Conservation (phyloP, 35 echinoderm and acorn worm species). For the Holothuria glaberrima region DNA sequence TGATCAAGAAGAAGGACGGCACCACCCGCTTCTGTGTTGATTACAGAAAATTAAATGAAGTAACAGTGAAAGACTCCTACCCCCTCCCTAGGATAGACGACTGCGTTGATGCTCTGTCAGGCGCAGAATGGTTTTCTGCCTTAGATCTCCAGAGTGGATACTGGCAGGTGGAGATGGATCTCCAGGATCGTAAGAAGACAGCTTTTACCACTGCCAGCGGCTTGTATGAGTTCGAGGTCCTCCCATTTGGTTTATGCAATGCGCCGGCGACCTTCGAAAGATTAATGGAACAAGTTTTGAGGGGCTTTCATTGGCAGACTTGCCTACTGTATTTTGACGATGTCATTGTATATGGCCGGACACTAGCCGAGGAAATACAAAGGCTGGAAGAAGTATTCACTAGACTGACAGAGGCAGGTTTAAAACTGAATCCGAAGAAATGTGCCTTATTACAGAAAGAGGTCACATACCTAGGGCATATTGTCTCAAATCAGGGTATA, state of each 20-base stretch:
- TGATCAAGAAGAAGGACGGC: conserved; percentile 18
- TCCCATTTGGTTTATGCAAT: conserved; percentile 66
- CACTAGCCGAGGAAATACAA: too few relatives aligned
- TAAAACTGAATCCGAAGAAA: not conserved
- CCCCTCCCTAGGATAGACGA: too few relatives aligned
- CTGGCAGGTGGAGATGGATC: not conserved
- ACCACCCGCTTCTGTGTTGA: too few relatives aligned
- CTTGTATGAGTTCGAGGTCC: conserved; percentile 51
- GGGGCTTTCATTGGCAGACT: too few relatives aligned
- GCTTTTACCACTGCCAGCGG: conserved; percentile 43
- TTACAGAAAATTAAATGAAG: too few relatives aligned
- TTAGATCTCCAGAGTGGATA: too few relatives aligned
- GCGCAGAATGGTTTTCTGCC: too few relatives aligned
- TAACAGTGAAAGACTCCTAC: too few relatives aligned
- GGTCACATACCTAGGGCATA: not conserved
- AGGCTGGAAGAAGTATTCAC: not conserved
- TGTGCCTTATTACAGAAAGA: not conserved
- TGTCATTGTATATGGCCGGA: too few relatives aligned
- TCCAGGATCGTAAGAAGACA: conserved; percentile 36
- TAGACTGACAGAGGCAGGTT: not conserved
- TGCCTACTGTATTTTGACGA: too few relatives aligned
- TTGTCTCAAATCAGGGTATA: not conserved
- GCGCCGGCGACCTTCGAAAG: conserved; percentile 67
- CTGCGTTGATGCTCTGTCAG: too few relatives aligned
- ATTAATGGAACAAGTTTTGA: conserved; percentile 67